phyloP scores from a whole-genome alignment of 37 sponge, comb jelly and placozoan genomes.

The Crambe crambe region DNA sequence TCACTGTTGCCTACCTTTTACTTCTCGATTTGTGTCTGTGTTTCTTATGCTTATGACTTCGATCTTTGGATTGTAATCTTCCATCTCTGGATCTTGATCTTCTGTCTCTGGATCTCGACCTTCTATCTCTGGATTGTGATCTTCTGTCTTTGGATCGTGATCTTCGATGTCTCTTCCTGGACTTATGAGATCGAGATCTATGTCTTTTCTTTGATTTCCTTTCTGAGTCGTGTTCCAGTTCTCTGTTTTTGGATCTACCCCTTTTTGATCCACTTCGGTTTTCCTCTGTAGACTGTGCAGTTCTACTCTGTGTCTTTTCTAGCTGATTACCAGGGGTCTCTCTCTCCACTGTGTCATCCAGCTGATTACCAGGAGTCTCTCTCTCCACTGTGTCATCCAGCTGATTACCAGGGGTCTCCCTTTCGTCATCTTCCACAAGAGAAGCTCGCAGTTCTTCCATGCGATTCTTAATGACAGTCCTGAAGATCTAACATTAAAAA shows the following conservation, averaged over 20 bases:
- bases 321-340: background rate
- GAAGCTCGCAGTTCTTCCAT: slow-evolving; percentile 50
- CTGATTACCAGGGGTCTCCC: background rate
- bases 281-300: background rate
- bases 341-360: no score
- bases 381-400: background rate
- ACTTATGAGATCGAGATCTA: background rate
- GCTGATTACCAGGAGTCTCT: background rate
- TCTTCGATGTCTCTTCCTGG: slow-evolving; percentile 4
- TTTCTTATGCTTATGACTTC: slow-evolving; percentile 2
- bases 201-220: background rate
- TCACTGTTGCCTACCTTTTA: background rate
- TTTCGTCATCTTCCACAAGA: background rate
- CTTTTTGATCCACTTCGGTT: background rate
- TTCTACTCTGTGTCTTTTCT: background rate
- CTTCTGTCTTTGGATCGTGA: background rate
- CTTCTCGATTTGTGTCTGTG: slow-evolving; percentile 2
- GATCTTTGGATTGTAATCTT: background rate
- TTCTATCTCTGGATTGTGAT: background rate
- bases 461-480: slow-evolving; percentile 47
- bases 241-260: background rate
- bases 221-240: background rate
- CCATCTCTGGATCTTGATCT: slow-evolving; percentile 13
- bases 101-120: slow-evolving; percentile 12
- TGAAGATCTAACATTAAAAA: slow-evolving; percentile 37